Evolutionary conservation across 2,113 vertebrate species (phyloP).

Genomic region (Chionis minor): DNA sequence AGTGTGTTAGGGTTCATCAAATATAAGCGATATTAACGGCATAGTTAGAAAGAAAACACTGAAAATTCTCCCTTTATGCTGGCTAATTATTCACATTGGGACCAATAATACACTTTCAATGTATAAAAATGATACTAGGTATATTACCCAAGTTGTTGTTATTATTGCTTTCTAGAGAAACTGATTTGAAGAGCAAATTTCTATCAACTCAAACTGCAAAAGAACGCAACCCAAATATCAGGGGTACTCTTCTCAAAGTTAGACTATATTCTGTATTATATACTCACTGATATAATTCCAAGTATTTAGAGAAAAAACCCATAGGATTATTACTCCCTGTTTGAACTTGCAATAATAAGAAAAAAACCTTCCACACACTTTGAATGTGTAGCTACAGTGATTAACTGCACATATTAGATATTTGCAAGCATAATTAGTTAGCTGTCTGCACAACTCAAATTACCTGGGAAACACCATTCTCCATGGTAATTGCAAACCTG

Average conservation of each 20-base stretch:
- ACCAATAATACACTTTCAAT: not conserved
- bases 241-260: not conserved
- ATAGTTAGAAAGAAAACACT: not conserved
- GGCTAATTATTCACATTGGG: not conserved
- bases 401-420: not conserved
- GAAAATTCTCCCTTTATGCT: not conserved
- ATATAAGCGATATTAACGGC: not conserved
- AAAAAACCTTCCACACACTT: not conserved
- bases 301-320: not conserved
- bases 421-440: not conserved
- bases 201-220: not conserved
- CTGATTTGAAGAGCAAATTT: not conserved
- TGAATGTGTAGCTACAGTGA: not conserved
- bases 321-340: not conserved
- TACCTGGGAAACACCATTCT: not conserved
- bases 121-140: not conserved
- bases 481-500: not conserved
- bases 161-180: not conserved
- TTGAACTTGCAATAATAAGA: not conserved
- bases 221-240: not conserved
- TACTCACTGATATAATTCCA: not conserved
- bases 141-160: not conserved
- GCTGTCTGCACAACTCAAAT: not conserved
- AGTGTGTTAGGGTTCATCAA: not conserved
- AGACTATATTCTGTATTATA: not conserved